Evolutionary conservation across 2,888 invertebrate genomes (phyloP), one percentile per base, ranked within the genome.

Genomic region (Pardosa pseudoannulata): DNA sequence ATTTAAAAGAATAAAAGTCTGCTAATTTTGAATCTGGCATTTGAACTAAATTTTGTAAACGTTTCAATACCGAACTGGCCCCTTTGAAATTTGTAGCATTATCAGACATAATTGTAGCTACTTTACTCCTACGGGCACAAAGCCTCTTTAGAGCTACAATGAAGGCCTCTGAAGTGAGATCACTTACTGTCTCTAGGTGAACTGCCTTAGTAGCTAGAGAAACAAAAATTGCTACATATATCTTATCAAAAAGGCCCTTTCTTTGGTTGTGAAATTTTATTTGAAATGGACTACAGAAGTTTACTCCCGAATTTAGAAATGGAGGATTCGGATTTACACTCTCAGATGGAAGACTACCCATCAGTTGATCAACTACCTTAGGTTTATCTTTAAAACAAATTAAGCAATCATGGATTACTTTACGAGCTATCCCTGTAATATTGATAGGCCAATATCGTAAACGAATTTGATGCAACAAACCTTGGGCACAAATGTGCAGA

Each of bases 21-120:
- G 31, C 1, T 0, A 65, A 0, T 3, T 72, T 32, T 6, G 36
- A 41, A 31, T 27, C 0, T 0, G 23, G 65, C 0, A 19, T 50
- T 19, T 46, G n/a, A 1, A 67, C 46, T 5, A 67, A 3, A 7
- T 23, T 28, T 16, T 29, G 11, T 3, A 75, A n/a, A 7, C 41
- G 56, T 50, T 75, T 56, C 11, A 89, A 27, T 79, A 87, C 82
- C 0, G 31, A 65, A 27, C 64, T 41, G 13, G 81, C 88, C 1
- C 89, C 89, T 7, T 88, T 74, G 65, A 90, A 89, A 36, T 88
- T 89, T 0, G 85, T 89, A 0, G 74, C 89, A 67, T 89, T 88
- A 32, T 89, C 89, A 5, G 80, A 76, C 64, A 76, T 88, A 7
- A 70, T 19, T 3, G 1, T 19, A 23, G 39, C 9, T 9, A 36